A percentile compares a stretch with the other conserved stretches of the same genome.
Evolutionary conservation across 2,888 invertebrate species (phyloP).

Genomic region (Drosophila pseudotalamancana): DNA sequence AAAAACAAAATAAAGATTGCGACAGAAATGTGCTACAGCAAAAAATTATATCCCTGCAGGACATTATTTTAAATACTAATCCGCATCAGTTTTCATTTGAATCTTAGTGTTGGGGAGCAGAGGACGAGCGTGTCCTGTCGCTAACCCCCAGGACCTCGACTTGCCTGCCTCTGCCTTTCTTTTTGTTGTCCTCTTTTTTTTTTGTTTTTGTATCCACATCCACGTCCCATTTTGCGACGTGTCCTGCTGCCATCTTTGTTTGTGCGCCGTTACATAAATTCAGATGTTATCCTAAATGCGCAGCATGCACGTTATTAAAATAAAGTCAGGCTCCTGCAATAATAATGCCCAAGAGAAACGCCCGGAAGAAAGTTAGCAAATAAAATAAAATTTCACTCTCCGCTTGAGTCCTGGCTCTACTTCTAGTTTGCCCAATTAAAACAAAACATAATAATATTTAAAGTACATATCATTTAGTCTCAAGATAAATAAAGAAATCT

Average conservation of each 20-base stretch:
- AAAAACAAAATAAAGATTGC: conserved; percentile 47
- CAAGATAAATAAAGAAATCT: no score
- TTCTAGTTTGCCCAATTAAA: no score
- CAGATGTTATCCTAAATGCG: conserved; percentile 81
- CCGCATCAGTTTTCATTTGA: conserved; percentile 83
- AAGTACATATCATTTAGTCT: no score
- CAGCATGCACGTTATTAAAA: conserved; percentile 80
- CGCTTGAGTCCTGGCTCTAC: conserved; percentile 21
- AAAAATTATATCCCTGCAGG: conserved; percentile 83
- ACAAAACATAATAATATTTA: no score
- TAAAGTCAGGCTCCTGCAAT: conserved; percentile 53
- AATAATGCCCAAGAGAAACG: conserved; percentile 31
- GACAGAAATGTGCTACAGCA: conserved; percentile 50
- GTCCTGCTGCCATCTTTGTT: conserved; percentile 74
- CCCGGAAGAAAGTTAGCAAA: conserved; percentile 56
- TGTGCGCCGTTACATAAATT: conserved; percentile 77
- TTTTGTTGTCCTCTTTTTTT: conserved; percentile 1
- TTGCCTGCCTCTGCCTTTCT: conserved; percentile 4
- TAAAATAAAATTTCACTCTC: conserved; percentile 51
- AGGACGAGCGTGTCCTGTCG: conserved; percentile 25
- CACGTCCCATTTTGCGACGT: conserved; percentile 53
- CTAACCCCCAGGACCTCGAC: conserved; percentile 62
- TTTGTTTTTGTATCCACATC: neutral
- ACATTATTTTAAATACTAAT: conserved; percentile 84
- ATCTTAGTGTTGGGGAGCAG: conserved; percentile 53